A percentile compares a stretch with the other conserved stretches of the same genome.
Conservation (phyloP, 2,113 vertebrate species). For the Xenopus laevis region DNA sequence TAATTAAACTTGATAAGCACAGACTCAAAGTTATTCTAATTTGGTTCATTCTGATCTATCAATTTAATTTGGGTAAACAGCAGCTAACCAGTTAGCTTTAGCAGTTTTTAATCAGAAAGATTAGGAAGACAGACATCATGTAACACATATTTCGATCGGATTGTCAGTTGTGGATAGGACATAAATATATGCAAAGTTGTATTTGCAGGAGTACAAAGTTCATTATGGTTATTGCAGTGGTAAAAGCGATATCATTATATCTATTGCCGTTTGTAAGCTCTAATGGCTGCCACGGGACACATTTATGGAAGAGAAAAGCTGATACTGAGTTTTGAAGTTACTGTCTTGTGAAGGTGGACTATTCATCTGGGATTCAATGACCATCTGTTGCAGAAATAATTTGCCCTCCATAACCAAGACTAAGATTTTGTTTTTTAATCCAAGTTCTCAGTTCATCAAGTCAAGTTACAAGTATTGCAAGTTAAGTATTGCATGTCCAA, state of each 20-base stretch:
- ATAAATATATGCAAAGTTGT: not conserved
- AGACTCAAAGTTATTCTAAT: not conserved
- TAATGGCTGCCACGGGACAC: not conserved
- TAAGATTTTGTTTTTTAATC: not conserved
- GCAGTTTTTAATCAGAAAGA: not conserved
- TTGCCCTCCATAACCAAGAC: not conserved
- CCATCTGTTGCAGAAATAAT: conserved; percentile 5
- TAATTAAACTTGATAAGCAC: no score
- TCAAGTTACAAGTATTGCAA: no score
- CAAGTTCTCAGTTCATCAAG: not conserved
- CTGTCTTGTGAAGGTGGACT: not conserved
- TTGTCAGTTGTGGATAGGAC: not conserved
- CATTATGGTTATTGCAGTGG: not conserved
- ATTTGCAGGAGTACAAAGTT: not conserved
- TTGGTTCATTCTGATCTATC: not conserved
- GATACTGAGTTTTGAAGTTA: conserved; percentile 3
- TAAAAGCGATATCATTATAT: not conserved
- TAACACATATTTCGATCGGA: not conserved
- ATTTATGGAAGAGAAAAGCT: not conserved
- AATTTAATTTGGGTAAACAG: not conserved
- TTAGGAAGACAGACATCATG: not conserved
- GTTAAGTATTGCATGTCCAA: not conserved
- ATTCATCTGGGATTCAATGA: not conserved
- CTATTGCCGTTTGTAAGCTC: not conserved
- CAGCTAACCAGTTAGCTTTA: not conserved